Percentiles rank a stretch among this genome's conserved stretches.
These are phyloP conservation scores for Lithophane ornitopus DNA, from an alignment of 2,888 invertebrate species.

Conservation along the genomic window DNA sequence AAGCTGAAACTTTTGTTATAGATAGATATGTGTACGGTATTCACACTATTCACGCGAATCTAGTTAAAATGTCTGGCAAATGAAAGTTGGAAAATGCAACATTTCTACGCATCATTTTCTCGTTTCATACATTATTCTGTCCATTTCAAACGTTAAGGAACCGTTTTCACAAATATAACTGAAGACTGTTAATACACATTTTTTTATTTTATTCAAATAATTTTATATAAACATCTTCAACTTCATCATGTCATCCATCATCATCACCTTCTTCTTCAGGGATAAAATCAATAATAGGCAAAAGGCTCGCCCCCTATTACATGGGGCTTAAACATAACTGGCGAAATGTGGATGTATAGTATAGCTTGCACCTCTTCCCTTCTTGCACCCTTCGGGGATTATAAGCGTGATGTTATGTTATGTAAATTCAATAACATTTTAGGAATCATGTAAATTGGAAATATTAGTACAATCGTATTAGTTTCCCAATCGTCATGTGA, in stretches of 20 bases:
- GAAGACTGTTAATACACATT: too few relatives aligned
- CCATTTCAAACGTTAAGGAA: neutral
- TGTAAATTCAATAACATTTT: neutral
- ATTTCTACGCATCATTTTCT: neutral
- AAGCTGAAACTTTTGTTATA: conserved; percentile 5
- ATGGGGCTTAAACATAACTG: neutral
- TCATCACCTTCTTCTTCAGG: neutral
- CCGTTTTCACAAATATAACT: neutral
- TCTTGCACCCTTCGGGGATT: neutral
- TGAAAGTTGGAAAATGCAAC: neutral
- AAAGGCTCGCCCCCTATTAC: neutral
- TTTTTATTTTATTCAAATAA: neutral
- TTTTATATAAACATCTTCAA: neutral
- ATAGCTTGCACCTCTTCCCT: too few relatives aligned
- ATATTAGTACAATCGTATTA: neutral
- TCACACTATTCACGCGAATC: neutral
- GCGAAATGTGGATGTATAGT: neutral
- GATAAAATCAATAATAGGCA: neutral
- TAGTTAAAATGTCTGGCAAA: neutral
- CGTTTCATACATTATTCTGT: neutral
- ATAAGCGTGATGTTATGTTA: neutral
- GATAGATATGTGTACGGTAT: neutral
- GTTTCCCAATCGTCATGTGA: conserved; percentile 15
- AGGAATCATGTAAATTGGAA: neutral
- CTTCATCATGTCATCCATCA: too few relatives aligned